Base-by-base conservation (phyloP, 35 echinoderm and acorn worm genomes). In the Hemicentrotus pulcherrimus region DNA sequence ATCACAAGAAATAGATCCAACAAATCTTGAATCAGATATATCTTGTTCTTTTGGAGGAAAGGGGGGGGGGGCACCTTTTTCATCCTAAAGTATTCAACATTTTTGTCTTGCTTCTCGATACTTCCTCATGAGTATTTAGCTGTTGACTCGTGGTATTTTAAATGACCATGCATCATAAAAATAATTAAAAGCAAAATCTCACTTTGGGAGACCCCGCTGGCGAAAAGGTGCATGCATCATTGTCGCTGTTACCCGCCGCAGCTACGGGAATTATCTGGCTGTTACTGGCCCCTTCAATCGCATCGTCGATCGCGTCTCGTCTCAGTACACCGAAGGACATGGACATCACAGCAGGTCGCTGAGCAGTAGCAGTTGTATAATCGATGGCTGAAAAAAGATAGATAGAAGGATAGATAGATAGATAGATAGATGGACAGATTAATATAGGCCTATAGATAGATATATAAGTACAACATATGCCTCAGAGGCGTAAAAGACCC, bases 231-330 rank as follows among this genome's bases (percentile, higher is more conserved):
- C 94, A 95, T 0, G 94, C 94, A 32, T 95, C 70, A 14, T 31
- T 61, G 46, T 95, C 78, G 32, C 94, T 95, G 71, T 95, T 95
- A 5, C 94, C 94, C 32, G 94, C 94, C 22, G 94, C 94, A 5
- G 60, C 94, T 22, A 61, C 47, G 61, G 60, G 32, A 18, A 31
- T 86, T 7, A 86, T n/a, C 5, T 61, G 61, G 31, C 47, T n/a
- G 31, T 45, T n/a, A 15, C 6, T 46, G 28, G 60, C 47, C 13
- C 11, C 22, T 14, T 30, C 32, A 16, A 61, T 32, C 31, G 61
- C 60, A 9, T 61, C 30, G 35, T 95, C 94, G 16, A 95, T 22
- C 13, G 32, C 28, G 33, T 16, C 0, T 28, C 47, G 31, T 85
- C 18, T 31, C 6, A 24, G 2, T 31, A 48, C 94, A 86, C 94